phyloP scores from a whole-genome alignment of 2,888 invertebrate genomes.

The Pelosia muscerda region DNA sequence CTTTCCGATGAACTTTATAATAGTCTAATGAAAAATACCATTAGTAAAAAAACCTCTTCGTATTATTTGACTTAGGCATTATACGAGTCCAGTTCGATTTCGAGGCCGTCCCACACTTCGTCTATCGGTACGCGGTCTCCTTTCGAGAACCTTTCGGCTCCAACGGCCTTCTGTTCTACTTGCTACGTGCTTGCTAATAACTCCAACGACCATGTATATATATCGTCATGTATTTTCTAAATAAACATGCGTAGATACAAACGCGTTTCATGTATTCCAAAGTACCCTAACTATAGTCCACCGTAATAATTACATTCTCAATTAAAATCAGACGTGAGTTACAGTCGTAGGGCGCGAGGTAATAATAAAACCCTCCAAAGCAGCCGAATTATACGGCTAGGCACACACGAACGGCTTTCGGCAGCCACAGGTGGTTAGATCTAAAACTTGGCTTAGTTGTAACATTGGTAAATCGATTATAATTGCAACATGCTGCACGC shows the following conservation, averaged over 20 bases:
- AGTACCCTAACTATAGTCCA: background rate
- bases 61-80: too few relatives aligned
- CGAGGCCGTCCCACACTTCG: too few relatives aligned
- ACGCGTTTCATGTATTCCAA: background rate
- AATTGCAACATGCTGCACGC: too few relatives aligned
- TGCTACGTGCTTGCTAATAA: too few relatives aligned
- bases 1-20: too few relatives aligned
- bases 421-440: background rate
- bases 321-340: slow-evolving; percentile 29
- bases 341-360: slow-evolving; percentile 13
- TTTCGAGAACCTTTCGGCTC: too few relatives aligned
- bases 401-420: background rate
- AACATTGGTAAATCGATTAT: background rate
- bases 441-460: background rate
- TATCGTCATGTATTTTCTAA: background rate
- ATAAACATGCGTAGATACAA: background rate
- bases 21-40: too few relatives aligned
- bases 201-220: background rate
- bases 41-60: too few relatives aligned
- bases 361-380: slow-evolving; percentile 12
- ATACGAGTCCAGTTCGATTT: too few relatives aligned
- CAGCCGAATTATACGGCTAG: background rate
- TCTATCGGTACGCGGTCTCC: too few relatives aligned
- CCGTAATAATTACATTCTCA: slow-evolving; percentile 32
- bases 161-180: too few relatives aligned